Evolutionary conservation across 2,113 vertebrate genomes (phyloP).

Genomic region (Rhombomys opimus): DNA sequence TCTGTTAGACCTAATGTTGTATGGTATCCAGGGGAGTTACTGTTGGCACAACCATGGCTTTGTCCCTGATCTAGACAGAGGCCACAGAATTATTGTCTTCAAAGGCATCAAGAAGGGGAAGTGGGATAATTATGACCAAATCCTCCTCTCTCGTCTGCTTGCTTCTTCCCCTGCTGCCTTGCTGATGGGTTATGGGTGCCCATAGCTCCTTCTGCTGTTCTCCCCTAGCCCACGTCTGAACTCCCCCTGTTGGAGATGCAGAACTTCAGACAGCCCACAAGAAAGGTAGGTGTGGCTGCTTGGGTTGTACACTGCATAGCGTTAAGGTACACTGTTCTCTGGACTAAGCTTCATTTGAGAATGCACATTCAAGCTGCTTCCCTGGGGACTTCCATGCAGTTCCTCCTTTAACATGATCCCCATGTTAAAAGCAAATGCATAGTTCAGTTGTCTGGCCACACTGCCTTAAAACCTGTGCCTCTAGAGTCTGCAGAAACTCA

Average conservation of each 20-base stretch:
- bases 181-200: background rate
- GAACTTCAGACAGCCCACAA: background rate
- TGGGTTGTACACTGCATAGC: background rate
- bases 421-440: background rate
- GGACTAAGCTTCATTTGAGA: background rate
- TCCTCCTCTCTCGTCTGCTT: background rate
- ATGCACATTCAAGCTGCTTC: background rate
- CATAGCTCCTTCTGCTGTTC: background rate
- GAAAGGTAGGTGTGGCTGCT: background rate
- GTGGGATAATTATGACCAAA: background rate
- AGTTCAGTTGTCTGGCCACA: background rate
- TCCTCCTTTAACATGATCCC: background rate
- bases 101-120: slow-evolving; percentile 14
- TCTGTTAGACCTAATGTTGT: background rate
- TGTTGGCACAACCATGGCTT: slow-evolving; percentile 47
- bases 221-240: background rate
- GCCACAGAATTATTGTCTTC: slow-evolving; percentile 48
- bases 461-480: background rate
- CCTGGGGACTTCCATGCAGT: background rate
- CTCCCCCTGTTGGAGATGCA: background rate
- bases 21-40: slow-evolving; percentile 48
- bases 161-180: background rate
- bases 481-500: background rate
- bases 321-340: fast-evolving
- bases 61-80: slow-evolving; percentile 47